These are phyloP conservation scores for Chroicocephalus ridibundus DNA, from an alignment of 2,113 vertebrate genomes.

Conservation along the genomic window DNA sequence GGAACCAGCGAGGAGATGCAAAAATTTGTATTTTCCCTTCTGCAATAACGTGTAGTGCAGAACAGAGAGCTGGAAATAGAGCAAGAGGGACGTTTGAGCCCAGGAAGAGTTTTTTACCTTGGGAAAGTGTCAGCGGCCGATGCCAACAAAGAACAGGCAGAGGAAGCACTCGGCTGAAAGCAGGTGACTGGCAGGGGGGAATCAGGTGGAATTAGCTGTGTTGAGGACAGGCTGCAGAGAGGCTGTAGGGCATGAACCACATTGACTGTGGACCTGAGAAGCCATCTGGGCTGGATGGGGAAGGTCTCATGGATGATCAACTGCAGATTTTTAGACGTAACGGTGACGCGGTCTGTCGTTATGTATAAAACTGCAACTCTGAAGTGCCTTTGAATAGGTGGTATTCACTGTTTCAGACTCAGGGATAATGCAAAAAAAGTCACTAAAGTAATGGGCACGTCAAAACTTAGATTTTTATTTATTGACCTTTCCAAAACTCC, in stretches of 20 bases:
- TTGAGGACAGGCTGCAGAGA: background rate
- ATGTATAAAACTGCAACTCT: background rate
- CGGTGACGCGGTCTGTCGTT: rapidly evolving
- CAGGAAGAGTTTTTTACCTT: background rate
- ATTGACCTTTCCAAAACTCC: background rate
- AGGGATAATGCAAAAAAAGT: background rate
- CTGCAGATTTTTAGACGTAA: background rate
- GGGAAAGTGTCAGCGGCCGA: rapidly evolving
- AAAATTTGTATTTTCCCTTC: background rate
- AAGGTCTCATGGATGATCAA: background rate
- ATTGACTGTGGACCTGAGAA: rapidly evolving
- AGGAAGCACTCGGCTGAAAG: background rate
- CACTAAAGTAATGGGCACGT: background rate
- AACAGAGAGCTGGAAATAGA: background rate
- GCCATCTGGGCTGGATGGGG: background rate
- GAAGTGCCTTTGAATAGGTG: background rate
- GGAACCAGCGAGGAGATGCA: background rate
- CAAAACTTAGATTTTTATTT: background rate
- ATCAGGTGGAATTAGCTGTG: background rate
- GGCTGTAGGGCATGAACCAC: background rate
- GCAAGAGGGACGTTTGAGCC: background rate
- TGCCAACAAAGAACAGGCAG: background rate
- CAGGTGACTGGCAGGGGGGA: background rate
- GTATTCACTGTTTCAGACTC: background rate
- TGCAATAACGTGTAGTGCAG: background rate